These are phyloP conservation scores for Astreopora myriophthalma DNA, from an alignment of 64 coral and sea anemone genomes.

Conservation along the genomic window DNA sequence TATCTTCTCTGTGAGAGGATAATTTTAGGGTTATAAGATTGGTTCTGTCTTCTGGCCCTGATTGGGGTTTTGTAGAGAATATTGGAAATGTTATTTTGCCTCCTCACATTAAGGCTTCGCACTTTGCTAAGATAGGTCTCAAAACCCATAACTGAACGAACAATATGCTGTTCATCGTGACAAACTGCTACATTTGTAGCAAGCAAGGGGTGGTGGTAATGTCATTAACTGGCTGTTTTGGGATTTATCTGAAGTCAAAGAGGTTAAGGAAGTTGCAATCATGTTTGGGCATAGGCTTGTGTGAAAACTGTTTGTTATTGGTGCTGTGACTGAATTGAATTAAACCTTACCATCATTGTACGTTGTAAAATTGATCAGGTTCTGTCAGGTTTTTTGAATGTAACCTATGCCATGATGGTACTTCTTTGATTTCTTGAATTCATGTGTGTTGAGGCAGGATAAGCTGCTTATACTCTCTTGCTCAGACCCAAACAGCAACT, in stretches of 20 bases:
- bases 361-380: too few relatives aligned
- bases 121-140: not conserved
- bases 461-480: not conserved
- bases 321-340: not conserved
- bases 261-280: constrained; percentile 9
- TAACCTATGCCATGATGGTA: not conserved
- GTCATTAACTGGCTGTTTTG: not conserved
- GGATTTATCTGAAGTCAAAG: not conserved
- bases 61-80: not conserved
- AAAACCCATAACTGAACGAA: not conserved
- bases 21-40: not conserved
- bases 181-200: not conserved
- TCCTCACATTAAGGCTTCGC: constrained; percentile 17
- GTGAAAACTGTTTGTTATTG: not conserved
- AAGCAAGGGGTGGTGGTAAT: not conserved
- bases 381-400: not conserved
- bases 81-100: not conserved
- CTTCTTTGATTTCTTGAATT: not conserved
- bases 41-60: not conserved
- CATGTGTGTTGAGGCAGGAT: constrained; percentile 11
- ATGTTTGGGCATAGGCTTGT: not conserved
- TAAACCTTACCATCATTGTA: not conserved
- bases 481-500: not conserved
- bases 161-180: not conserved
- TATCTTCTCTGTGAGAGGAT: not conserved